Conservation (phyloP, 1,140 invertebrate species). For the Papilio machaon region DNA sequence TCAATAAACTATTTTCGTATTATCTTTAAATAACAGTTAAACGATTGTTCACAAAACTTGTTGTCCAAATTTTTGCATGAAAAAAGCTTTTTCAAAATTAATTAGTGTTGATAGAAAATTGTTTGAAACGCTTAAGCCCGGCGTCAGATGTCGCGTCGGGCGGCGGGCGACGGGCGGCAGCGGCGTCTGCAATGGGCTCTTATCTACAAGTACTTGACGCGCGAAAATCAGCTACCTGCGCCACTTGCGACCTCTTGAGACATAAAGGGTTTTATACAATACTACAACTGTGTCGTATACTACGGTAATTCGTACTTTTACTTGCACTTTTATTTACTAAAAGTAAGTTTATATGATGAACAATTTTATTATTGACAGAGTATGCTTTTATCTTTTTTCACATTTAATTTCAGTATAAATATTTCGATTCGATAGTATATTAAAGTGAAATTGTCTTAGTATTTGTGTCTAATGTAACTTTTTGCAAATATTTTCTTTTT, state of each 20-base stretch:
- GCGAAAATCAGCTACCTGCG: slow-evolving; percentile 47
- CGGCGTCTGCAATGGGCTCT: slow-evolving; percentile 44
- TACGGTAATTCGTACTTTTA: slow-evolving; percentile 41
- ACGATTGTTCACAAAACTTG: slow-evolving; percentile 1
- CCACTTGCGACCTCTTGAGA: slow-evolving; percentile 51
- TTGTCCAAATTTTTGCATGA: neutral
- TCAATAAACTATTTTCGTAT: neutral
- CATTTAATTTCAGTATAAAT: neutral
- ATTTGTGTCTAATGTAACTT: neutral
- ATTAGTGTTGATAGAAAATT: neutral
- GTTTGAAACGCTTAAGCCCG: slow-evolving; percentile 23
- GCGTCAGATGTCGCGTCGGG: slow-evolving; percentile 42
- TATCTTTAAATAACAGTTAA: neutral
- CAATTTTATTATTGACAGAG: neutral
- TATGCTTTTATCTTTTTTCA: neutral
- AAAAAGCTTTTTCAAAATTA: slow-evolving; percentile 13
- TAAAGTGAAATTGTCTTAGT: neutral
- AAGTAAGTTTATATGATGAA: neutral
- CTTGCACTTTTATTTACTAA: neutral
- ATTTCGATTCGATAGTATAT: neutral
- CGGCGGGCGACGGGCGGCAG: slow-evolving; percentile 51
- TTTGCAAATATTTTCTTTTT: slow-evolving; percentile 8
- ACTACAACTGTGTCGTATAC: slow-evolving; percentile 48
- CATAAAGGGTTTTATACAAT: slow-evolving; percentile 63
- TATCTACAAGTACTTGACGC: slow-evolving; percentile 66